These are phyloP conservation scores for Conus canariensis DNA, from an alignment of 2,888 invertebrate genomes.

Conservation along the genomic window DNA sequence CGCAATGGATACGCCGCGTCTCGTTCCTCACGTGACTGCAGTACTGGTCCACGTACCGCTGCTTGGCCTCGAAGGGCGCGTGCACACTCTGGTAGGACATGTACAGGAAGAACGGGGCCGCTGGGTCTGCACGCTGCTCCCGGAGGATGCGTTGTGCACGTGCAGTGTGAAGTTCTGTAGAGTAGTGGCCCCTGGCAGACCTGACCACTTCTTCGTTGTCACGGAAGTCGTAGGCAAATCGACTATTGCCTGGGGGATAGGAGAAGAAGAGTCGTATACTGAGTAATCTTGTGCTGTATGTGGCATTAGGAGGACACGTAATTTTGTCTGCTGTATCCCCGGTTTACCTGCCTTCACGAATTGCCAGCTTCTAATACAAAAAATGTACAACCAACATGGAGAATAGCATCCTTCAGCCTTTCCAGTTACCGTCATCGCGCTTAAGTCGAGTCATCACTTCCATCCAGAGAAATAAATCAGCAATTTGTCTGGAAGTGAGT, in stretches of 20 bases:
- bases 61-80: slow-evolving; percentile 33
- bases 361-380: too few relatives aligned
- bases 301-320: too few relatives aligned
- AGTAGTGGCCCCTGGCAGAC: slow-evolving; percentile 43
- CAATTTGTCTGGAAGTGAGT: too few relatives aligned
- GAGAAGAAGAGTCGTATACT: neutral
- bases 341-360: too few relatives aligned
- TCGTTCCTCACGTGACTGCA: slow-evolving; percentile 39
- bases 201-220: slow-evolving; percentile 39
- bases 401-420: too few relatives aligned
- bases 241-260: neutral
- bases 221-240: slow-evolving; percentile 32
- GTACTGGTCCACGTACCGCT: slow-evolving; percentile 32
- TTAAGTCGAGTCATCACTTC: too few relatives aligned
- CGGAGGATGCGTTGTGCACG: slow-evolving; percentile 37
- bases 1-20: slow-evolving; percentile 32
- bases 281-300: too few relatives aligned
- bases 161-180: slow-evolving; percentile 37
- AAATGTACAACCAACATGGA: too few relatives aligned
- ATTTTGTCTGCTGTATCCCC: too few relatives aligned
- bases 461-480: too few relatives aligned
- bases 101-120: slow-evolving; percentile 36
- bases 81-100: slow-evolving; percentile 41
- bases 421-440: too few relatives aligned
- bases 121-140: neutral